phyloP scores from a whole-genome alignment of 2,113 vertebrate genomes.

The Lasiurus cinereus region DNA sequence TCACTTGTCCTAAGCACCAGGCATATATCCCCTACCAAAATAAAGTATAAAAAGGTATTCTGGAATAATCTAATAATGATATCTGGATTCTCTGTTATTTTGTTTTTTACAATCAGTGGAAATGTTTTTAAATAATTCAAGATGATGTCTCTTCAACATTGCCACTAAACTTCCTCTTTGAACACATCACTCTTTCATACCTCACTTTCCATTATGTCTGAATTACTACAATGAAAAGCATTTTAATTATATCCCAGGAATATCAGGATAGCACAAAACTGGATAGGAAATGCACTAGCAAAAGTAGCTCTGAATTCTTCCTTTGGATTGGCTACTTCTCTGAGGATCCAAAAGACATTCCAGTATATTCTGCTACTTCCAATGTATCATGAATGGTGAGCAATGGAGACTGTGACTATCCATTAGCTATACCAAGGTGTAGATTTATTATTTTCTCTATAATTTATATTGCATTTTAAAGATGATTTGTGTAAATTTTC shows the following conservation, averaged over 20 bases:
- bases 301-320: not conserved
- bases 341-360: not conserved
- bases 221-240: not conserved
- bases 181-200: not conserved
- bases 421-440: not conserved
- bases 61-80: not conserved
- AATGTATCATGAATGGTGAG: not conserved
- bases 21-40: not conserved
- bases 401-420: not conserved
- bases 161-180: not conserved
- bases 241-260: not conserved
- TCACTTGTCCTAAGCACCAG: not conserved
- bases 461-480: conserved; percentile 24
- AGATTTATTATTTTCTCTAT: not conserved
- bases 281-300: not conserved
- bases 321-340: not conserved
- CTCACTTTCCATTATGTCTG: not conserved
- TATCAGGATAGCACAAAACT: not conserved
- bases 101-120: not conserved
- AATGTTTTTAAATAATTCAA: not conserved
- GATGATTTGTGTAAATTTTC: not conserved
- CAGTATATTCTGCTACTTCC: not conserved
- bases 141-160: not conserved
- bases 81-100: not conserved
- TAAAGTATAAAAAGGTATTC: conserved; percentile 14